Percentiles rank a stretch among this genome's conserved stretches.
These are phyloP conservation scores for Lumbricus terrestris DNA, from an alignment of 2,888 invertebrate species.

Conservation along the genomic window DNA sequence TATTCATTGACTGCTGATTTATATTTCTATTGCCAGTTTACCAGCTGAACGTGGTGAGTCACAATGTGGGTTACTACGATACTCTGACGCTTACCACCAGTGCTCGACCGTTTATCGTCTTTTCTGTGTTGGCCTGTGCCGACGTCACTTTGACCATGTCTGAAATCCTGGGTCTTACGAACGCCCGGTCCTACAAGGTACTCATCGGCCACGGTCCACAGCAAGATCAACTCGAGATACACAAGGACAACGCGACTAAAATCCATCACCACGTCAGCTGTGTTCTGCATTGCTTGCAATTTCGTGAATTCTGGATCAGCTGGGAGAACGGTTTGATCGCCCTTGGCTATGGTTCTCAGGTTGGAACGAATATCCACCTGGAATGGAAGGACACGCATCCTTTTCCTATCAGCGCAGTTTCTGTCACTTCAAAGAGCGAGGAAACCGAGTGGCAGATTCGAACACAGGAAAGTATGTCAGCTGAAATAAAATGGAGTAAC, in stretches of 20 bases:
- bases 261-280: background rate
- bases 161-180: slow-evolving; percentile 5
- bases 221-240: background rate
- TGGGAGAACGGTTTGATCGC: slow-evolving; percentile 23
- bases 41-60: background rate
- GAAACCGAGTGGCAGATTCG: background rate
- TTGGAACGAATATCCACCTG: background rate
- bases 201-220: background rate
- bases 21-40: background rate
- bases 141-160: slow-evolving; percentile 7
- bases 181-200: slow-evolving; percentile 5
- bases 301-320: slow-evolving; percentile 23
- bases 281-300: slow-evolving; percentile 20
- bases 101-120: background rate
- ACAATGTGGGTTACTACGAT: background rate
- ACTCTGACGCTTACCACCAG: background rate
- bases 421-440: background rate
- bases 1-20: background rate
- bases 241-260: background rate
- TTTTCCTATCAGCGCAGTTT: background rate
- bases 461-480: background rate
- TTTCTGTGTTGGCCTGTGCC: slow-evolving; percentile 12
- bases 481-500: background rate
- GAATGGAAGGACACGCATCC: background rate
- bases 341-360: slow-evolving; percentile 14